phyloP scores from a whole-genome alignment of 2,797 vertebrate species.

The Botia kubotai region DNA sequence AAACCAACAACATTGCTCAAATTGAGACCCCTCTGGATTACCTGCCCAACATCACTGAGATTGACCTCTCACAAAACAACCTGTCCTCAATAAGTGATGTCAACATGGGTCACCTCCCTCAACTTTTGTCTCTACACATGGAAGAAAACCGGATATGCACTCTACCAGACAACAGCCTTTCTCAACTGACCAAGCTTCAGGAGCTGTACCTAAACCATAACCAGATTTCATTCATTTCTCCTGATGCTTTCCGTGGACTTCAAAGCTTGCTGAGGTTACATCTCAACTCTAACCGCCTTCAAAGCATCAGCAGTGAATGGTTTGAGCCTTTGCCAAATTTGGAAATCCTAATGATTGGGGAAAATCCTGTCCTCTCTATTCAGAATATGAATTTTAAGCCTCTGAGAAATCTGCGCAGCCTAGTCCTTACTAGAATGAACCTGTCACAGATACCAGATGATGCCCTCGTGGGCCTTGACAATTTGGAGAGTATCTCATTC shows the following conservation, averaged over 20 bases:
- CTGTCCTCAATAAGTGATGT: conserved; percentile 87
- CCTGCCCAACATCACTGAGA: conserved; percentile 92
- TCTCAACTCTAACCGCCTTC: conserved; percentile 94
- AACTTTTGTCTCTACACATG: conserved; percentile 91
- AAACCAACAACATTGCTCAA: conserved; percentile 93
- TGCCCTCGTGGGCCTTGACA: conserved; percentile 91
- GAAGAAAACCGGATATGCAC: conserved; percentile 94
- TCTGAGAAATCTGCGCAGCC: conserved; percentile 91
- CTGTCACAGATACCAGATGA: conserved; percentile 91
- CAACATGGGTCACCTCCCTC: conserved; percentile 84
- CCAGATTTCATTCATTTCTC: conserved; percentile 88
- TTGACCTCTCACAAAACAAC: conserved; percentile 98
- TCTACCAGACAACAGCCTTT: conserved; percentile 87
- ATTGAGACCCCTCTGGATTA: conserved; percentile 87
- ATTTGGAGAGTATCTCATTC: conserved; percentile 97
- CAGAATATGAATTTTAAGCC: conserved; percentile 95
- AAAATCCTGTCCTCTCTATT: conserved; percentile 91
- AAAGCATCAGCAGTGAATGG: conserved; percentile 89
- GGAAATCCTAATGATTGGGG: conserved; percentile 98
- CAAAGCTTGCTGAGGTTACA: conserved; percentile 91
- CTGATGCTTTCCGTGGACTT: conserved; percentile 89
- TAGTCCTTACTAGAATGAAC: conserved; percentile 96
- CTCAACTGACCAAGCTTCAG: conserved; percentile 88
- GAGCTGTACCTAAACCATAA: conserved; percentile 99
- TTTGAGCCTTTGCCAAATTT: conserved; percentile 90